Evolutionary conservation across 2,113 vertebrate species (phyloP).

Genomic region (Odocoileus hemionus): DNA sequence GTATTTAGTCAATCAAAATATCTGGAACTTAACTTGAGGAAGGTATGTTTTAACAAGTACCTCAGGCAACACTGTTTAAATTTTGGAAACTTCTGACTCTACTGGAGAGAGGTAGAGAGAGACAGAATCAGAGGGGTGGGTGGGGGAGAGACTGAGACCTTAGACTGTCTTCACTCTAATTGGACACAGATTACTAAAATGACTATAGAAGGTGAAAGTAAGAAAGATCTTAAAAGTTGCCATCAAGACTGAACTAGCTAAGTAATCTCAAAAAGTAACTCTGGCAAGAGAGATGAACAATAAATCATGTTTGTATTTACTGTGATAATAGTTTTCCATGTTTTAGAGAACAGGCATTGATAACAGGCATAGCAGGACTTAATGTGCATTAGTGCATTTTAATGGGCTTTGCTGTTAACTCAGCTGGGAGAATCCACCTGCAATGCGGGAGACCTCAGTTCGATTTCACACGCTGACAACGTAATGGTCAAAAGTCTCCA

Average conservation of each 20-base stretch:
- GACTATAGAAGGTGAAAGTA: background rate
- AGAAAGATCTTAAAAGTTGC: background rate
- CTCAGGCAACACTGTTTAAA: background rate
- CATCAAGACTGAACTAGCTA: background rate
- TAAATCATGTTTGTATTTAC: background rate
- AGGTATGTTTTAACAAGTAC: background rate
- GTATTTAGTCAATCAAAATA: background rate
- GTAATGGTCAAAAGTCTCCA: background rate
- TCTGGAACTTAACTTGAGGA: background rate
- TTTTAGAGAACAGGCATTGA: background rate
- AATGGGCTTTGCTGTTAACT: background rate
- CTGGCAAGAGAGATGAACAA: background rate
- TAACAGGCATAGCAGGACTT: background rate
- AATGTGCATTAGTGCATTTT: background rate
- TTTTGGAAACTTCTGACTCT: background rate
- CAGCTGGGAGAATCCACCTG: background rate
- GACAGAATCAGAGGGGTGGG: background rate
- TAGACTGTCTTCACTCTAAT: background rate
- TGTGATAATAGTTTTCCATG: background rate
- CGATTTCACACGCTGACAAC: background rate
- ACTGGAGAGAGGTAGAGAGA: background rate
- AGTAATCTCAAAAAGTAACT: background rate
- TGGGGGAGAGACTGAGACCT: background rate
- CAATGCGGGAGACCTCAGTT: background rate
- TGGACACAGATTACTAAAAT: background rate